A percentile compares a stretch with the other conserved stretches of the same genome.
phyloP scores from a whole-genome alignment of 2,113 vertebrate genomes.

The Galemys pyrenaicus region DNA sequence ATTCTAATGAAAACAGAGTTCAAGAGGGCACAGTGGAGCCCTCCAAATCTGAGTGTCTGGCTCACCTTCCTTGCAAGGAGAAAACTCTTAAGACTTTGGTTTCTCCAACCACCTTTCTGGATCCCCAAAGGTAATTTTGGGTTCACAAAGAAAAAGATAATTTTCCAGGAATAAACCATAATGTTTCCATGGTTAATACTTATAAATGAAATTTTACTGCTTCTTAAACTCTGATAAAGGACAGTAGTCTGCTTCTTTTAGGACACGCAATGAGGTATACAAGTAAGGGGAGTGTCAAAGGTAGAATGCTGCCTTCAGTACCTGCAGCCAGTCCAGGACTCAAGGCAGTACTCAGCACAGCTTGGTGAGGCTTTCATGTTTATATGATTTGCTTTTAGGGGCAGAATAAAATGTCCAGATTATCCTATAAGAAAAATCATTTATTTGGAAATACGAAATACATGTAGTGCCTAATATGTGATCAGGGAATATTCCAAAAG shows the following conservation, averaged over 20 bases:
- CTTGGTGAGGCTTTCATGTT: neutral
- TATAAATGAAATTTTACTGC: constrained; percentile 27
- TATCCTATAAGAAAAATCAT: constrained; percentile 16
- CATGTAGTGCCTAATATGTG: constrained; percentile 15
- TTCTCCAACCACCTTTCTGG: neutral
- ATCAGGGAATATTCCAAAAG: constrained; percentile 7
- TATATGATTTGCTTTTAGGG: constrained; percentile 25
- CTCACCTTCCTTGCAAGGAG: constrained; percentile 11
- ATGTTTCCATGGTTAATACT: neutral
- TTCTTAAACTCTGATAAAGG: constrained; percentile 34
- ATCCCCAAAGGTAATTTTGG: neutral
- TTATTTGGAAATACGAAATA: constrained; percentile 53
- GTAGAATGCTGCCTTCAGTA: neutral
- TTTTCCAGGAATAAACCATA: neutral
- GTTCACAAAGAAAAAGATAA: constrained; percentile 8
- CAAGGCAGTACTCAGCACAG: neutral
- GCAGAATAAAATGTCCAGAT: constrained; percentile 39
- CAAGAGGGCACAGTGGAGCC: neutral
- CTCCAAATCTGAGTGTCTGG: neutral
- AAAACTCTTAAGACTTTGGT: neutral
- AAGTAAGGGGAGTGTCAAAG: neutral
- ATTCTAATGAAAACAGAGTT: constrained; percentile 50
- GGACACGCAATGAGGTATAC: neutral
- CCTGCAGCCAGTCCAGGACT: neutral
- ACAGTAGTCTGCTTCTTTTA: neutral